phyloP scores from a whole-genome alignment of 2,888 invertebrate genomes.

The Autographa gamma region DNA sequence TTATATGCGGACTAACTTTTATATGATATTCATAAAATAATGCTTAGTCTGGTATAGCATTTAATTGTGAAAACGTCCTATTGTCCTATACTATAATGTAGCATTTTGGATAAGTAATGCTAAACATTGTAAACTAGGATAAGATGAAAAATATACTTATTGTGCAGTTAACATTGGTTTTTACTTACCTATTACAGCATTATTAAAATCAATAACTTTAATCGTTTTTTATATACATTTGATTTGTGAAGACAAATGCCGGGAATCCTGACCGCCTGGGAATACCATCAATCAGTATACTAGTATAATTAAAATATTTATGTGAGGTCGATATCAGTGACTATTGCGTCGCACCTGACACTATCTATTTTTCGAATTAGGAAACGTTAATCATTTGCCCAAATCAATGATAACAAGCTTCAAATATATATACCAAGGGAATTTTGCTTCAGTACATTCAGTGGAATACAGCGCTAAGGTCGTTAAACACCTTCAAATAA shows the following conservation, averaged over 20 bases:
- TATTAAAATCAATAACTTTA: too few relatives aligned
- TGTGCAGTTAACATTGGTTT: too few relatives aligned
- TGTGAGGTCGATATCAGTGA: too few relatives aligned
- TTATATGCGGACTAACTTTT: slow-evolving; percentile 33
- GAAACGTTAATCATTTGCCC: slow-evolving; percentile 31
- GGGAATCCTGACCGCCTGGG: too few relatives aligned
- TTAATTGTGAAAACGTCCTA: slow-evolving; percentile 17
- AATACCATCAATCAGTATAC: too few relatives aligned
- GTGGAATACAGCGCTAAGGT: neutral
- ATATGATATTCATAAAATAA: slow-evolving; percentile 50
- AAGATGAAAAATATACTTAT: too few relatives aligned
- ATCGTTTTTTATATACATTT: too few relatives aligned
- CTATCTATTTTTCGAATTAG: slow-evolving; percentile 24
- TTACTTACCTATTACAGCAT: too few relatives aligned
- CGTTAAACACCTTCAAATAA: too few relatives aligned
- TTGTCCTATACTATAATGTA: slow-evolving; percentile 25
- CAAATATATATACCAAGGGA: slow-evolving; percentile 19
- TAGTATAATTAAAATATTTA: too few relatives aligned
- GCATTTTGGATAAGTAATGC: slow-evolving; percentile 35
- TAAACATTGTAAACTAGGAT: slow-evolving; percentile 9
- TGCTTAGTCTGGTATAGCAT: slow-evolving; percentile 39
- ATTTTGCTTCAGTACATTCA: slow-evolving; percentile 16
- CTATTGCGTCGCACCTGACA: slow-evolving; percentile 28
- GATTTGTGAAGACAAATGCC: too few relatives aligned
- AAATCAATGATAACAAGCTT: slow-evolving; percentile 30